These are phyloP conservation scores for Patella vulgata DNA, from an alignment of 1,140 invertebrate genomes.

Conservation along the genomic window DNA sequence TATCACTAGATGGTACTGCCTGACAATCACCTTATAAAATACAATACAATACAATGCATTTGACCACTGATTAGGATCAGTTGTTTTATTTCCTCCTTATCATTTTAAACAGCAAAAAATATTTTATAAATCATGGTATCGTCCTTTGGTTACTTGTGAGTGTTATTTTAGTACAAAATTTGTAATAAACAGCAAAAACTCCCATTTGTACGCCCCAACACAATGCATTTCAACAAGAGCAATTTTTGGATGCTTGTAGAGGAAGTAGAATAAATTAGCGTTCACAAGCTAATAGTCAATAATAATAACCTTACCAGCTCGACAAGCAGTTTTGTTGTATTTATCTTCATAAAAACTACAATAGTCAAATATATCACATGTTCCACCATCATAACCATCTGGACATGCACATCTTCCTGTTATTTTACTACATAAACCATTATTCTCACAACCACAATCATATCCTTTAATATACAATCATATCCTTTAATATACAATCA, in stretches of 20 bases:
- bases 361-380: constrained; percentile 59
- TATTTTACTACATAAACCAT: constrained; percentile 85
- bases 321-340: constrained; percentile 34
- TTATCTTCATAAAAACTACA: constrained; percentile 44
- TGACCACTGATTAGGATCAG: no score
- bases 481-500: neutral
- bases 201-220: no score
- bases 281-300: constrained; percentile 41
- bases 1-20: constrained; percentile 6
- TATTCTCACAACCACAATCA: constrained; percentile 82
- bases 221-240: neutral
- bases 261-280: constrained; percentile 39
- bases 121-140: no score
- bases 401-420: constrained; percentile 76
- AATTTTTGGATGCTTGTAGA: constrained; percentile 3
- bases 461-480: constrained; percentile 31
- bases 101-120: no score
- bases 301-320: constrained; percentile 23
- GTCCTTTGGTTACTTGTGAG: no score
- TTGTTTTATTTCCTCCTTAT: no score
- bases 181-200: no score
- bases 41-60: neutral
- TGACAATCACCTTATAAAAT: constrained; percentile 18
- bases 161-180: no score
- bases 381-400: constrained; percentile 53